Evolutionary conservation across 2,888 invertebrate genomes (phyloP).

Genomic region (Mythimna loreyi): DNA sequence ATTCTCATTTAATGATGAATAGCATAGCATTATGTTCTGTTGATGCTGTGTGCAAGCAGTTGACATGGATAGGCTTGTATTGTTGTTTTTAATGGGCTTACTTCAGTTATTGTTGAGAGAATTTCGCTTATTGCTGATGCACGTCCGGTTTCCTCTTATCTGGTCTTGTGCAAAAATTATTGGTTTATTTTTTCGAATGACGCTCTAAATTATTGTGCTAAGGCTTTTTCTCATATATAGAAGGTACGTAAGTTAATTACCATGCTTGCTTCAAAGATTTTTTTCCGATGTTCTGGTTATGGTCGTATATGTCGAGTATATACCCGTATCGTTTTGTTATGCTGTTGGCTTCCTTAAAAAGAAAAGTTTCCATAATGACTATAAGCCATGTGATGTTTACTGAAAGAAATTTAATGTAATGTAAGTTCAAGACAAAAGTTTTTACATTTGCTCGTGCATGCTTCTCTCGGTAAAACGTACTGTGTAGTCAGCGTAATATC

Average conservation of each 20-base stretch:
- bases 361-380: neutral
- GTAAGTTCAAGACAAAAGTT: conserved; percentile 1
- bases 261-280: neutral
- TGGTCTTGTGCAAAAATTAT: neutral
- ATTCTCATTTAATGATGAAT: conserved; percentile 22
- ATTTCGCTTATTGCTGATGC: neutral
- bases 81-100: conserved; percentile 23
- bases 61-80: conserved; percentile 1
- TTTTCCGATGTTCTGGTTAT: too few relatives aligned
- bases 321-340: neutral
- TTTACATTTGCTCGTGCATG: conserved; percentile 1
- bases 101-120: conserved; percentile 12
- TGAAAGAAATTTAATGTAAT: too few relatives aligned
- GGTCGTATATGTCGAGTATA: neutral
- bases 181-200: neutral
- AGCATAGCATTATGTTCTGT: conserved; percentile 6
- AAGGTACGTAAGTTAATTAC: neutral
- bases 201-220: neutral
- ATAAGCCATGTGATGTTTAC: neutral
- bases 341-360: too few relatives aligned
- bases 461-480: neutral
- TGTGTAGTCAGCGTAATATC: neutral
- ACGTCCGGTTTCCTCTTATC: neutral
- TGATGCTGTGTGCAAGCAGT: conserved; percentile 11
- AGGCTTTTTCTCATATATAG: neutral